Evolutionary conservation across 2,888 invertebrate genomes (phyloP).

Genomic region (Sarcophaga caerulescens): DNA sequence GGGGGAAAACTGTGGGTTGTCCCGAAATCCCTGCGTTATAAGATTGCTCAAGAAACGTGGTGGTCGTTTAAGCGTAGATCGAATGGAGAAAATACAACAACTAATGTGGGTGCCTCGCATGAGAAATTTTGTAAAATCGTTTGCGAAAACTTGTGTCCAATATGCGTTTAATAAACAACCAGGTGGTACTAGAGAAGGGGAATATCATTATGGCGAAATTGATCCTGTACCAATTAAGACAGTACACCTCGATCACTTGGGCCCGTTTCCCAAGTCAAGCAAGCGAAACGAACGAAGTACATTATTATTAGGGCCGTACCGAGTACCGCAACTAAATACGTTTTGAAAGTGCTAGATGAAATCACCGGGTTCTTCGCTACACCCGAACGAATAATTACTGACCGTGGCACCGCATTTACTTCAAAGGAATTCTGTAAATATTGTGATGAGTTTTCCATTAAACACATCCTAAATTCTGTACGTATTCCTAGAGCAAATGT

Average conservation of each 20-base stretch:
- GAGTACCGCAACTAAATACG: constrained; percentile 33
- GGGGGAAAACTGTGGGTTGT: not conserved
- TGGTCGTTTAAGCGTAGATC: too few species aligned
- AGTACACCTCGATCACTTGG: not conserved
- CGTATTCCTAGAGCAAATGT: constrained; percentile 69
- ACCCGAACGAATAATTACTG: constrained; percentile 57
- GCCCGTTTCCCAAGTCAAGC: not conserved
- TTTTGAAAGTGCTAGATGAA: not conserved
- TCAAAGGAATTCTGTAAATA: constrained; percentile 68
- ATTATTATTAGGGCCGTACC: too few species aligned
- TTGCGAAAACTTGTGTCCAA: constrained; percentile 17
- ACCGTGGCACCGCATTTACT: constrained; percentile 70
- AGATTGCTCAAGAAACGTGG: too few species aligned
- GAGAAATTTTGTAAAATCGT: too few species aligned
- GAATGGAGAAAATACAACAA: too few species aligned
- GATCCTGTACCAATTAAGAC: not conserved
- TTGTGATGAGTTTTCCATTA: constrained; percentile 51
- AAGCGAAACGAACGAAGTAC: not conserved
- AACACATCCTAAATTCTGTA: constrained; percentile 69
- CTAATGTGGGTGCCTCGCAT: too few species aligned
- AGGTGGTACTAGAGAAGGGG: constrained; percentile 35
- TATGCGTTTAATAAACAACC: constrained; percentile 76
- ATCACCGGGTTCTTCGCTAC: constrained; percentile 65
- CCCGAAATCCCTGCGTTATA: not conserved
- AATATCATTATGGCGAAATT: constrained; percentile 9